Conservation (phyloP, 1,140 invertebrate species). For the Parasteatoda tepidariorum region DNA sequence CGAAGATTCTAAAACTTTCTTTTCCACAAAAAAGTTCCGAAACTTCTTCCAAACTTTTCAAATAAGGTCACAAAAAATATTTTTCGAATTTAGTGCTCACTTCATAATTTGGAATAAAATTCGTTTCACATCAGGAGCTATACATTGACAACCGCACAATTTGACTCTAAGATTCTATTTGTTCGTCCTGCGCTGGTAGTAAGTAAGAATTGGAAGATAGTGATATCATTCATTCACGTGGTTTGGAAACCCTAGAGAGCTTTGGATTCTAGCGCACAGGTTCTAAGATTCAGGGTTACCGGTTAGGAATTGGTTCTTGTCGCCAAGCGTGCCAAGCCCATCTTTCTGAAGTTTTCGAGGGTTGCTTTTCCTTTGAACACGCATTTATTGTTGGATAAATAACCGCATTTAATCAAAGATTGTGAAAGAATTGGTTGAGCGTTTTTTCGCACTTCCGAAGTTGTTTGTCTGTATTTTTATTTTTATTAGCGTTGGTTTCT, state of each 20-base stretch:
- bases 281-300: constrained; percentile 51
- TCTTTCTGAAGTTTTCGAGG: constrained; percentile 5
- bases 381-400: background rate
- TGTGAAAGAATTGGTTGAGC: background rate
- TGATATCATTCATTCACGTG: constrained; percentile 46
- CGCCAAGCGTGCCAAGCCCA: constrained; percentile 34
- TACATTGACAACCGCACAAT: background rate
- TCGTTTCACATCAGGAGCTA: background rate
- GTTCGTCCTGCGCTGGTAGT: constrained; percentile 16
- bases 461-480: no score
- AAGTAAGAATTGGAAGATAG: constrained; percentile 34
- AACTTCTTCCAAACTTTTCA: constrained; percentile 2
- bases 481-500: no score
- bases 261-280: constrained; percentile 52
- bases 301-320: background rate
- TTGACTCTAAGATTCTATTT: constrained; percentile 1
- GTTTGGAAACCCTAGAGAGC: constrained; percentile 52
- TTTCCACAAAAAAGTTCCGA: background rate
- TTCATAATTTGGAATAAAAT: background rate
- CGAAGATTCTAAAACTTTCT: no score
- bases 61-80: background rate
- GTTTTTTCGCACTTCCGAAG: background rate
- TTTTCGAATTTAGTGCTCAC: background rate
- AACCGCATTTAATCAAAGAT: background rate
- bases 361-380: background rate